Conservation (phyloP, 2,888 invertebrate species). For the Cosmopolites sordidus region DNA sequence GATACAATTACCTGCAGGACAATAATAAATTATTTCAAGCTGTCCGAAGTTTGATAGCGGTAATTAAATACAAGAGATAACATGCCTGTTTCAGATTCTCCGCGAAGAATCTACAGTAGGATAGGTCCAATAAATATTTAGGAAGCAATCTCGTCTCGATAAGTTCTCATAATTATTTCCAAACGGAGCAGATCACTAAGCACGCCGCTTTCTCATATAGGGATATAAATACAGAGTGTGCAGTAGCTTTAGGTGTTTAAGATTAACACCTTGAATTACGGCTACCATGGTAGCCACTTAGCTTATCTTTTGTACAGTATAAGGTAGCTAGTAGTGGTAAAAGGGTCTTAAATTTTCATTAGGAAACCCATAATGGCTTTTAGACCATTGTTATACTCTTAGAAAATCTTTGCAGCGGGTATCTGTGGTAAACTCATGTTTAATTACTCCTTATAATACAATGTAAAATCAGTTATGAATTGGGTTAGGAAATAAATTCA, state of each 20-base stretch:
- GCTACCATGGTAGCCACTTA: slow-evolving; percentile 26
- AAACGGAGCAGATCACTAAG: slow-evolving; percentile 18
- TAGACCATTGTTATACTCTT: slow-evolving; percentile 17
- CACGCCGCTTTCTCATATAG: slow-evolving; percentile 19
- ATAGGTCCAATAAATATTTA: not conserved
- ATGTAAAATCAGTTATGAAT: no score
- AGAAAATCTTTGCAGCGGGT: not conserved
- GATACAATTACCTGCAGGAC: no score
- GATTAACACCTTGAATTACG: slow-evolving; percentile 27
- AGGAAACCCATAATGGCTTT: slow-evolving; percentile 14
- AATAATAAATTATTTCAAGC: no score
- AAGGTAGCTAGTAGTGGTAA: slow-evolving; percentile 20
- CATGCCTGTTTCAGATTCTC: no score
- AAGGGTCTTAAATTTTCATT: slow-evolving; percentile 27
- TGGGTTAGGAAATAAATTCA: no score
- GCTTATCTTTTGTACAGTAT: slow-evolving; percentile 24
- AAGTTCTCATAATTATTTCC: slow-evolving; percentile 9
- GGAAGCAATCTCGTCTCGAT: not conserved
- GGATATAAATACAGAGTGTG: slow-evolving; percentile 22
- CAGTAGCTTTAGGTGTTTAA: slow-evolving; percentile 26
- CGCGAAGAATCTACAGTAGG: not conserved
- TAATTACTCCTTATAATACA: no score
- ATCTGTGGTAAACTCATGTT: no score
- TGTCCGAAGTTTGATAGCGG: no score
- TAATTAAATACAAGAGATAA: no score